Evolutionary conservation across 2,113 vertebrate genomes (phyloP).

Genomic region (Nycticryphes semicollaris): DNA sequence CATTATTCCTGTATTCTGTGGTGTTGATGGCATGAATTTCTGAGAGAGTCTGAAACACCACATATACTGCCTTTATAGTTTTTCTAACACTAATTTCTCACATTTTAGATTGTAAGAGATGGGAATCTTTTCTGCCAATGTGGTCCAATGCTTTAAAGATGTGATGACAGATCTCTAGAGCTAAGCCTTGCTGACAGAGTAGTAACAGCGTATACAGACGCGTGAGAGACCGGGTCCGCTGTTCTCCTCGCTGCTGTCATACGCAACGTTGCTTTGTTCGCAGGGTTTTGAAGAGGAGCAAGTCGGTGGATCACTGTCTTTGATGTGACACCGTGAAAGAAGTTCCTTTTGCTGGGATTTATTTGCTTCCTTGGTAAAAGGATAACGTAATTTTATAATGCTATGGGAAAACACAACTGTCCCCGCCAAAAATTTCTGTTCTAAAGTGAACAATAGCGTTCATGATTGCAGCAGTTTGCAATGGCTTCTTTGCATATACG

Average conservation of each 20-base stretch:
- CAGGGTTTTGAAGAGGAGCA: neutral
- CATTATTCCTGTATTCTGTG: neutral
- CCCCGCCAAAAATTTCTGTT: neutral
- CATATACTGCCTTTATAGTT: neutral
- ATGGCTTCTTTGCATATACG: neutral
- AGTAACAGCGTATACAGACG: neutral
- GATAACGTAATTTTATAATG: neutral
- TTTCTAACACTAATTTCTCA: neutral
- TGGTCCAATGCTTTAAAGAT: neutral
- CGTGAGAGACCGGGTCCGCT: neutral
- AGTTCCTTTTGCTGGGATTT: neutral
- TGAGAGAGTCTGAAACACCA: neutral
- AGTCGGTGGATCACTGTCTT: neutral
- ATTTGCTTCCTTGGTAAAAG: neutral
- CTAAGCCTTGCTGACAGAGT: neutral
- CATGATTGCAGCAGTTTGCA: neutral
- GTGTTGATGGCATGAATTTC: neutral
- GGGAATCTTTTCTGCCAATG: neutral
- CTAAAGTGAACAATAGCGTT: neutral
- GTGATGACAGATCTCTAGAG: neutral
- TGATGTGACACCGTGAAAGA: neutral
- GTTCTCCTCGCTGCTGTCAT: neutral
- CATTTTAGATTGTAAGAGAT: neutral
- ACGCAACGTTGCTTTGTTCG: rapidly evolving
- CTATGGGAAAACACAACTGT: neutral